Conservation (phyloP, 2,888 invertebrate genomes). For the Cryptophagus acutangulus region DNA sequence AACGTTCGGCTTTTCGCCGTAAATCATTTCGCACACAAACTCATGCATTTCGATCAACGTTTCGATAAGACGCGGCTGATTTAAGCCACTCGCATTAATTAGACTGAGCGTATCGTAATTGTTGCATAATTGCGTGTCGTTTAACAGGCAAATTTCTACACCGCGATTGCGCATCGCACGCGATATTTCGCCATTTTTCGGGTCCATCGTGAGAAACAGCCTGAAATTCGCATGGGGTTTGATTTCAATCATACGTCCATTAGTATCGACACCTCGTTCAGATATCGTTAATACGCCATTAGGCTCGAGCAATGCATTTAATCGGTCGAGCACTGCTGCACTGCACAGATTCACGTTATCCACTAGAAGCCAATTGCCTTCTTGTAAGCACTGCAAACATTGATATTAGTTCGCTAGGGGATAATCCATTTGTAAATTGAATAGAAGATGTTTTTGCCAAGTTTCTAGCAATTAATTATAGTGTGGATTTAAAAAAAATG, state of each 20-base stretch:
- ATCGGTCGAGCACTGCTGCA: constrained; percentile 91
- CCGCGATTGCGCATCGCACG: constrained; percentile 98
- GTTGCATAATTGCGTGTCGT: constrained; percentile 34
- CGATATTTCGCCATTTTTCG: constrained; percentile 92
- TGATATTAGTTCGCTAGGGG: not conserved
- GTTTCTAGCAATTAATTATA: too few relatives aligned
- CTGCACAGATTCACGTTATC: constrained; percentile 96
- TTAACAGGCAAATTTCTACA: constrained; percentile 74
- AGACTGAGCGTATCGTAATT: constrained; percentile 52
- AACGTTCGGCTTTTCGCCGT: constrained; percentile 59
- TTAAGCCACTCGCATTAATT: constrained; percentile 49
- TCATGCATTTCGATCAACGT: constrained; percentile 51
- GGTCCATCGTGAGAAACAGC: constrained; percentile 92
- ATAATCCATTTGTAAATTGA: not conserved
- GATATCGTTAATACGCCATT: constrained; percentile 83
- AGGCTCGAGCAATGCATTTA: constrained; percentile 93
- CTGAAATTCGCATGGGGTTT: constrained; percentile 87
- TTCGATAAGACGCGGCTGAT: constrained; percentile 28
- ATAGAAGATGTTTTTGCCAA: too few relatives aligned
- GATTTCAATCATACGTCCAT: constrained; percentile 68
- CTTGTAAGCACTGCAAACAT: constrained; percentile 61
- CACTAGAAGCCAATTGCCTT: constrained; percentile 78
- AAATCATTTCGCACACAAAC: constrained; percentile 42
- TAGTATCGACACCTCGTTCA: constrained; percentile 77
- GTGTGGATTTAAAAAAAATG: too few relatives aligned